Evolutionary conservation across 1,140 invertebrate genomes (phyloP).

Genomic region (Solenopsis invicta): DNA sequence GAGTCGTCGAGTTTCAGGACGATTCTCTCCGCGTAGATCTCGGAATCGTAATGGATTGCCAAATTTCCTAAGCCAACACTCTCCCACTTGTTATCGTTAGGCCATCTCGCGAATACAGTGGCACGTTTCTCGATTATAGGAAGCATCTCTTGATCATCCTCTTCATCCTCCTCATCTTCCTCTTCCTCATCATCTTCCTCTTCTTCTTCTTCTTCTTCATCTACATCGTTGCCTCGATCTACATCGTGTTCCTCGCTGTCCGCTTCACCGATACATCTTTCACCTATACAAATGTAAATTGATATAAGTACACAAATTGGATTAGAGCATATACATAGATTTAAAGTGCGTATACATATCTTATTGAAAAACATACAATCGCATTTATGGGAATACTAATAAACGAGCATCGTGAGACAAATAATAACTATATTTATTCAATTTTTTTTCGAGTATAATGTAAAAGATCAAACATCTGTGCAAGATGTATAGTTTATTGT

Average conservation of each 20-base stretch:
- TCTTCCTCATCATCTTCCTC: constrained; percentile 73
- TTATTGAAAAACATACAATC: background rate
- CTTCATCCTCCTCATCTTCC: constrained; percentile 83
- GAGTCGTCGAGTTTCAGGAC: constrained; percentile 83
- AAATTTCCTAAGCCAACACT: constrained; percentile 84
- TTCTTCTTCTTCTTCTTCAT: constrained; percentile 80
- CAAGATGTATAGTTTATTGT: constrained; percentile 19
- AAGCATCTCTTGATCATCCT: constrained; percentile 83
- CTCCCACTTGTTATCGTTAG: constrained; percentile 73
- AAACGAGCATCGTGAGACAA: background rate
- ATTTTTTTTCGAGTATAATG: background rate
- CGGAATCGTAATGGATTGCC: constrained; percentile 87
- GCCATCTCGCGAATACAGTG: constrained; percentile 68
- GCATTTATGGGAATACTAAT: background rate
- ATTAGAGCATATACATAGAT: background rate
- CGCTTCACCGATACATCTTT: constrained; percentile 27
- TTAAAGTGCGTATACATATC: background rate
- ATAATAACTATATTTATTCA: background rate
- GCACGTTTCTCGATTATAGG: constrained; percentile 85
- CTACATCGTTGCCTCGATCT: constrained; percentile 77
- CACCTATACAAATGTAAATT: constrained; percentile 35
- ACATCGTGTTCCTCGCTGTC: constrained; percentile 76
- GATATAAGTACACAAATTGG: background rate
- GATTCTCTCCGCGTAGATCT: constrained; percentile 85
- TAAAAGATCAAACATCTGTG: constrained; percentile 6